A percentile compares a stretch with the other conserved stretches of the same genome.
Evolutionary conservation across 1,140 invertebrate genomes (phyloP).

Genomic region (Zaprionus davidi): DNA sequence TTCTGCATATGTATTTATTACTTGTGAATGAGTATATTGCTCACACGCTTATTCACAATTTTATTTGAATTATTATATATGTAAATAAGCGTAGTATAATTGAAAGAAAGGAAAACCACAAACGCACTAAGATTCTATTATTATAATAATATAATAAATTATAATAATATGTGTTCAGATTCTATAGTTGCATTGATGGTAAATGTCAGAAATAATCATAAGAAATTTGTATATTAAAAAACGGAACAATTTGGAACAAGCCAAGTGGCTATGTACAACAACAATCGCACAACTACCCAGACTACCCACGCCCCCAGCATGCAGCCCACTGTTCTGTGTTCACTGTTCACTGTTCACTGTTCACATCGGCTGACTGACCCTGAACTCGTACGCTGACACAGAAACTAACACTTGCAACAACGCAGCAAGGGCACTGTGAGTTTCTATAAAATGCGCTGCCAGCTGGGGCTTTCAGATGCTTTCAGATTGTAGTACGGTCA

Average conservation of each 20-base stretch:
- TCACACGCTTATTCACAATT: neutral
- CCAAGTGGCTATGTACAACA: neutral
- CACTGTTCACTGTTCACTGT: neutral
- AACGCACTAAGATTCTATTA: too few relatives aligned
- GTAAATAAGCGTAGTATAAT: neutral
- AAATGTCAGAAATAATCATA: too few relatives aligned
- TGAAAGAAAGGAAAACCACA: neutral
- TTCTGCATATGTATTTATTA: neutral
- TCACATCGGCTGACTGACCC: slow-evolving; percentile 48
- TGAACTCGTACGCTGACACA: slow-evolving; percentile 78
- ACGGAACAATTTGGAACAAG: neutral
- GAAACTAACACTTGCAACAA: slow-evolving; percentile 46
- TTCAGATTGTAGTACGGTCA: slow-evolving; percentile 16
- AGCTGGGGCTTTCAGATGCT: slow-evolving; percentile 9
- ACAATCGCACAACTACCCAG: neutral
- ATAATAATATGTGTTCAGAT: too few relatives aligned
- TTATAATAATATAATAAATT: too few relatives aligned
- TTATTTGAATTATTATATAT: neutral
- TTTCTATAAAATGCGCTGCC: slow-evolving; percentile 55
- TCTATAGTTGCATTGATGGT: too few relatives aligned
- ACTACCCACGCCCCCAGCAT: neutral
- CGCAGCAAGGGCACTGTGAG: slow-evolving; percentile 27
- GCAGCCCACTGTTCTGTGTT: neutral
- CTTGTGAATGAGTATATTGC: neutral
- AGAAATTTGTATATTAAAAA: neutral